Evolutionary conservation across 2,888 invertebrate species (phyloP).

Genomic region (Ommatoiulus sabulosus): DNA sequence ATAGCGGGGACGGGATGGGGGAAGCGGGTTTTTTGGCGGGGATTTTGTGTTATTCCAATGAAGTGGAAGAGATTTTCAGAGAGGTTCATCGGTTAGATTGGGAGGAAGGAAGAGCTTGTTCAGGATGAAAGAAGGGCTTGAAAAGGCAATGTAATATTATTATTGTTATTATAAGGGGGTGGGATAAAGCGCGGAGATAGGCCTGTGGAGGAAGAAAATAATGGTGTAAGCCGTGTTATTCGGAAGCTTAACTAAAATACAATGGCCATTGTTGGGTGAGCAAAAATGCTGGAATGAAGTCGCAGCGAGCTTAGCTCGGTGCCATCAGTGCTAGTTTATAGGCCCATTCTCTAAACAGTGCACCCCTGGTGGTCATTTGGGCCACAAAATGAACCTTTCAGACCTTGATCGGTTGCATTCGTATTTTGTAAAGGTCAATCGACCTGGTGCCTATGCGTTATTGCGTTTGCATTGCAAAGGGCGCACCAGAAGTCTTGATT

Average conservation of each 20-base stretch:
- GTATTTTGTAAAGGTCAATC: no score
- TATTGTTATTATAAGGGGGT: slow-evolving; percentile 48
- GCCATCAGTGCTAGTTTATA: not conserved
- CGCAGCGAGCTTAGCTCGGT: not conserved
- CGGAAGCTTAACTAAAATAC: slow-evolving; percentile 48
- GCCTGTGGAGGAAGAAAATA: slow-evolving; percentile 18
- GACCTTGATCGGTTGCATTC: not conserved
- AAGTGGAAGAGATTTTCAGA: slow-evolving; percentile 51
- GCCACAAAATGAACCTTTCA: not conserved
- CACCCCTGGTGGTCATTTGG: slow-evolving; percentile 22
- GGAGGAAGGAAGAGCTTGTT: slow-evolving; percentile 46
- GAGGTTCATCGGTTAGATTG: slow-evolving; percentile 49
- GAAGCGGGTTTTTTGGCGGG: slow-evolving; percentile 30
- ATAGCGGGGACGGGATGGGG: not conserved
- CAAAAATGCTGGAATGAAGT: not conserved
- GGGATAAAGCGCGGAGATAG: slow-evolving; percentile 8
- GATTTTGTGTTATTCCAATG: slow-evolving; percentile 50
- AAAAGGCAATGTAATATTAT: slow-evolving; percentile 41
- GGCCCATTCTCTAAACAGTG: not conserved
- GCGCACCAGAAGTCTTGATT: no score
- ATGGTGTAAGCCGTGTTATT: slow-evolving; percentile 48
- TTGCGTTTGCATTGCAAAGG: no score
- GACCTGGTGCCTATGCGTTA: no score
- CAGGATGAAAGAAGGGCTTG: slow-evolving; percentile 47
- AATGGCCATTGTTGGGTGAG: slow-evolving; percentile 29